These are phyloP conservation scores for Nothobranchius kuhntae DNA, from an alignment of 2,113 vertebrate species.

Conservation along the genomic window DNA sequence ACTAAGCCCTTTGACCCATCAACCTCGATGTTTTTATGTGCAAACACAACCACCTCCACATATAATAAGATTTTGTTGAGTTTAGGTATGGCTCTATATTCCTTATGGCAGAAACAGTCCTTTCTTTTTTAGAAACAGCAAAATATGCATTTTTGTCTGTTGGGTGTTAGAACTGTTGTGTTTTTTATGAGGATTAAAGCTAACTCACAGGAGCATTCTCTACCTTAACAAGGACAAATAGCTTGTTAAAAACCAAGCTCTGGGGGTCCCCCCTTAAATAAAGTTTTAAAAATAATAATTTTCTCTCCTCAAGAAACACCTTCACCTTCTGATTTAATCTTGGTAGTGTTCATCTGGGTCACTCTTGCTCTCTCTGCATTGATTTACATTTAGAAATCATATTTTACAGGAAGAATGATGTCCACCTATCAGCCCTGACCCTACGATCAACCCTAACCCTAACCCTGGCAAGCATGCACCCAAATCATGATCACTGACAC, in stretches of 20 bases:
- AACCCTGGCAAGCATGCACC: no score
- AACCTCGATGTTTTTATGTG: slow-evolving; percentile 1
- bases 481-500: no score
- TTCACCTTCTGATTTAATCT: background rate
- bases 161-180: slow-evolving; percentile 13
- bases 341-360: no score
- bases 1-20: slow-evolving; percentile 13
- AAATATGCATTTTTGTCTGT: slow-evolving; percentile 17
- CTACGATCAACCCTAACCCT: no score
- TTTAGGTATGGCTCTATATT: slow-evolving; percentile 20
- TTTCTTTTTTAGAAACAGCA: slow-evolving; percentile 18
- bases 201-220: slow-evolving; percentile 2
- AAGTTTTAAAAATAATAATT: slow-evolving; percentile 10
- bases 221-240: background rate
- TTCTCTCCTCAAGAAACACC: background rate
- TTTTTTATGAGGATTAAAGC: slow-evolving; percentile 25
- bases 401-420: no score
- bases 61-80: slow-evolving; percentile 19
- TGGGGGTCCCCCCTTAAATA: no score
- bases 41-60: slow-evolving; percentile 22
- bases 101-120: slow-evolving; percentile 22
- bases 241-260: background rate
- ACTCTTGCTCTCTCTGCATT: no score
- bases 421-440: no score
- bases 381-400: no score